Evolutionary conservation across 2,797 vertebrate species (phyloP), one percentile per base, ranked within the genome.

Genomic region (Sebastes wilsoni): DNA sequence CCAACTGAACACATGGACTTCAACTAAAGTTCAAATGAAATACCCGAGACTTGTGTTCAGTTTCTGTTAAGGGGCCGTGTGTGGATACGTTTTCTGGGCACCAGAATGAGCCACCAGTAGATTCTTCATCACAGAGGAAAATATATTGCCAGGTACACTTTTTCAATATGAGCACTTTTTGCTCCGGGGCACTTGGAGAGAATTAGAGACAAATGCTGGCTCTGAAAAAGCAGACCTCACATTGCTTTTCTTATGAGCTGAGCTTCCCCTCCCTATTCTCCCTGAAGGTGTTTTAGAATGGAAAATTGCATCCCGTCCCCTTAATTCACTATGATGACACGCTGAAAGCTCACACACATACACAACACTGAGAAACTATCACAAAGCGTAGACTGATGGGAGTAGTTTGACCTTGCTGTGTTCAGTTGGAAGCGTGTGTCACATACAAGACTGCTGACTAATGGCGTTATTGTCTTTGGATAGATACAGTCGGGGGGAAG

Each of bases 121-220:
- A 78, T 77, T 83, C 74, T 83, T 83, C 67, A 77, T 74, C 81
- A 78, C 42, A 38, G 46, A 67, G 64, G 54, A 62, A 85, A 85
- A 77, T 61, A 32, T 56, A 72, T 87, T 82, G 84, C 76, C 79
- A 84, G 81, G 75, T 82, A 86, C 71, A 87, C 75, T 84, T 84
- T 87, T 87, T 77, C 69, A 82, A 89, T 85, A 86, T 86, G 73
- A 85, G 68, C 65, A 65, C 75, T 79, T 87, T 80, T 81, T 61
- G 80, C 85, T 82, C 25, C 67, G 56, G 84, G 88, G 87, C 66
- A 76, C 72, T 84, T 81, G 65, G 66, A 86, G 75, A 85, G 79
- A 87, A 89, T 85, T 88, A 81, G 74, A 92, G 79, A 89, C 81
- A 87, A 85, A 90, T 79, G 76, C 80, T 85, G 88, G 82, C 79